Percentiles rank a stretch among this genome's conserved stretches.
Evolutionary conservation across 2,113 vertebrate genomes (phyloP).

Genomic region (Terrapene triunguis): DNA sequence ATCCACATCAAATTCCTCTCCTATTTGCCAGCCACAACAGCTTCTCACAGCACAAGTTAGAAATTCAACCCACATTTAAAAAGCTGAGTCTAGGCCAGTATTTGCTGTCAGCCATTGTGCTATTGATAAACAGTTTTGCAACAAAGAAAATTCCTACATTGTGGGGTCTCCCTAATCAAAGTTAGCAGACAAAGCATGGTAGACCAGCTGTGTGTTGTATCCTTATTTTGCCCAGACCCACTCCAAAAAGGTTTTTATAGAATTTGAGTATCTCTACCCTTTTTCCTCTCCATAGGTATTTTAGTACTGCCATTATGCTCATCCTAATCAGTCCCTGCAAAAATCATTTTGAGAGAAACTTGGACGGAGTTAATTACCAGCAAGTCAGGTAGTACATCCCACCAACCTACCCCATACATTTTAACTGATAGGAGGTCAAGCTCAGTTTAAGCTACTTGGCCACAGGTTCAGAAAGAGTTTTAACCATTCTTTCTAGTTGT

Average conservation of each 20-base stretch:
- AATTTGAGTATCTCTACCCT: not conserved
- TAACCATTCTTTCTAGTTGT: not conserved
- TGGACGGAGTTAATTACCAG: not conserved
- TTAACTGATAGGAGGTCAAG: not conserved
- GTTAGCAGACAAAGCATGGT: not conserved
- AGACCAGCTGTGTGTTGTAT: not conserved
- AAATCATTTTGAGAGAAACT: not conserved
- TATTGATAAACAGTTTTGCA: not conserved
- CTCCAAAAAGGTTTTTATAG: not conserved
- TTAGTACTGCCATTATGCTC: not conserved
- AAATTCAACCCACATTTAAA: not conserved
- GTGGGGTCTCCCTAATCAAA: not conserved
- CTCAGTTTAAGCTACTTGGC: not conserved
- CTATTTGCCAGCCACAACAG: not conserved
- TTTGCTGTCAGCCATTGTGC: not conserved
- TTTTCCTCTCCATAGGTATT: not conserved
- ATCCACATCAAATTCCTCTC: not conserved
- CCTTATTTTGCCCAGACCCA: not conserved
- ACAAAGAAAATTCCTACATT: not conserved
- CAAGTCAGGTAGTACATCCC: not conserved
- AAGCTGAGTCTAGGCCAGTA: not conserved
- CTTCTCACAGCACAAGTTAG: not conserved
- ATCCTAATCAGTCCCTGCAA: not conserved
- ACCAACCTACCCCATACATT: not conserved
- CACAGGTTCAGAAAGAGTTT: not conserved